Conservation (phyloP, 2,797 vertebrate species). For the Arctocebus calabarensis region DNA sequence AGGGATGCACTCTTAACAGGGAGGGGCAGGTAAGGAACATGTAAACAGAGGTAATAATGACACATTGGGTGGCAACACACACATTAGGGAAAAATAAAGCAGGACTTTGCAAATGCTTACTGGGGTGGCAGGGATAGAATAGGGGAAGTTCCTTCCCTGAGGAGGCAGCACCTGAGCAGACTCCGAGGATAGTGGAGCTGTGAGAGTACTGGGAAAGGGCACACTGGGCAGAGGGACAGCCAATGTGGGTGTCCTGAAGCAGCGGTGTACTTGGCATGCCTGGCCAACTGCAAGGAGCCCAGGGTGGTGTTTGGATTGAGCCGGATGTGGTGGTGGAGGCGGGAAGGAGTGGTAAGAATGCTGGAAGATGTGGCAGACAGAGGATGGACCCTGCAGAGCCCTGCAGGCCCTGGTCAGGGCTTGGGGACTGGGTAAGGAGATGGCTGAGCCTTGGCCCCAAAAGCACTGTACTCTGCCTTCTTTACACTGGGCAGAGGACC, state of each 20-base stretch:
- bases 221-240: neutral
- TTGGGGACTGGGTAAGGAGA: neutral
- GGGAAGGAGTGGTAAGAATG: rapidly evolving
- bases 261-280: neutral
- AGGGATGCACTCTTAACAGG: too few relatives aligned
- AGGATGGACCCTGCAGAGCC: rapidly evolving
- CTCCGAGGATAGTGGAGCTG: neutral
- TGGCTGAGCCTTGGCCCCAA: rapidly evolving
- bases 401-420: too few relatives aligned
- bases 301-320: neutral
- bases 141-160: neutral
- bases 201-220: neutral
- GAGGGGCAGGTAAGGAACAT: too few relatives aligned
- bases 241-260: rapidly evolving
- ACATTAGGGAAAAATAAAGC: neutral
- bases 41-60: neutral
- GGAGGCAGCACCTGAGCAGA: neutral
- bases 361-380: rapidly evolving
- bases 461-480: neutral
- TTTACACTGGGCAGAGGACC: rapidly evolving
- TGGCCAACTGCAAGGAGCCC: too few relatives aligned
- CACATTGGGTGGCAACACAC: rapidly evolving
- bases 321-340: neutral
- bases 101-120: rapidly evolving
- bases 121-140: neutral